A percentile compares a stretch with the other conserved stretches of the same genome.
Conservation (phyloP, 2,797 vertebrate species). For the Hoplostethus atlanticus region DNA sequence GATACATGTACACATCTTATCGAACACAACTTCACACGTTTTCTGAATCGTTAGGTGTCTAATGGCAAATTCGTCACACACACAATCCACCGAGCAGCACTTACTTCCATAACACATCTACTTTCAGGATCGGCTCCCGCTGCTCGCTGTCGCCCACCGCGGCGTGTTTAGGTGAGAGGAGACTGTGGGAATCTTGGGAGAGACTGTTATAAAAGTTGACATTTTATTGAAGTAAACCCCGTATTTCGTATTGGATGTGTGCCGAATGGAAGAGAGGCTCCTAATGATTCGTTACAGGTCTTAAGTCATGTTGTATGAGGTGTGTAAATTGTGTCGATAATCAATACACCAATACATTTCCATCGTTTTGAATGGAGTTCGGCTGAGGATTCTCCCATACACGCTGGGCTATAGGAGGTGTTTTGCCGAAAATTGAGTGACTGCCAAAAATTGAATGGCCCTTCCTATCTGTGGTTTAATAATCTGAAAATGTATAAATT, state of each 20-base stretch:
- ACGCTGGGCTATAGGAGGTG: too few relatives aligned
- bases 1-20: too few relatives aligned
- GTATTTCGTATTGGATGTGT: fast-evolving
- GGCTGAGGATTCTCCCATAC: too few relatives aligned
- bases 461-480: too few relatives aligned
- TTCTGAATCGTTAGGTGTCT: too few relatives aligned
- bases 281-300: not conserved
- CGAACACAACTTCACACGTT: too few relatives aligned
- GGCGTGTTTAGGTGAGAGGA: not conserved
- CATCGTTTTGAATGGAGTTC: too few relatives aligned
- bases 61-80: fast-evolving
- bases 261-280: not conserved
- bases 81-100: not conserved
- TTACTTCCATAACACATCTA: not conserved
- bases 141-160: not conserved
- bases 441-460: too few relatives aligned
- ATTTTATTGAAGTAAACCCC: not conserved
- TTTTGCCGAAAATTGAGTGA: too few relatives aligned
- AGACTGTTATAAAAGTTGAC: slow-evolving; percentile 14
- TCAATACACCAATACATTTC: too few relatives aligned
- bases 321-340: not conserved
- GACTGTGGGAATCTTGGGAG: not conserved
- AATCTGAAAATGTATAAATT: too few relatives aligned
- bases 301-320: fast-evolving
- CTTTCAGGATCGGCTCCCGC: slow-evolving; percentile 20